Base-by-base conservation (phyloP, 1,140 invertebrate species). In the fruit fly (Drosophila melanogaster) region DNA sequence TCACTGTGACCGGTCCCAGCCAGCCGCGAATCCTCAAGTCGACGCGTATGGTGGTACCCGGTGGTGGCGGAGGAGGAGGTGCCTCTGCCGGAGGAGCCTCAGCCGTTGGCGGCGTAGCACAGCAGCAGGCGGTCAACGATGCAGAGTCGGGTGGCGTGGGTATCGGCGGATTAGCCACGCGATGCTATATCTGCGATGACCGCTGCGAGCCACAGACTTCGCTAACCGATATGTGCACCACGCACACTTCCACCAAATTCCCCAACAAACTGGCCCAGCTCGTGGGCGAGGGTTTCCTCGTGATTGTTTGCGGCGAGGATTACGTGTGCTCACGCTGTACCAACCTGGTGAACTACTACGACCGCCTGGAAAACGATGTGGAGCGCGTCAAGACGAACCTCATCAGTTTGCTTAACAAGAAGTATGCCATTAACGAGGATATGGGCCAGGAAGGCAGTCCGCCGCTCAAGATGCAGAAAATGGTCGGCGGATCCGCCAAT, bases 241-340 rank as follows among this genome's bases (percentile, higher is more conserved):
- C 87, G 41, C 84, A 90, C 59, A 90, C 92, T 14, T 69, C 79
- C 19, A 92, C 92, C 50, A 92, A 92, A 59, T 90, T 92, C 24
- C 92, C 92, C 26, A 92, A 92, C 51, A 92, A 92, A 77, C 72
- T 92, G 55, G 92, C 90, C 3, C 90, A 92, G 54, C 61, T 92
- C 35, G 90, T 92, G 43, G 92, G 92, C 50, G 92, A 92, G 62
- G 90, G 87, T 3, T 92, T 92, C 58, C 53, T 92, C 49, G 91
- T 92, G 2, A 92, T 92, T 26, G 83, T 92, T 1, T 91, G 90
- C 62, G 77, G 73, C 24, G 92, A 92, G 37, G 92, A 92, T 66
- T 91, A 90, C 24, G 86, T 92, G n/a, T 92, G 92, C 64, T 81
- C 90, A 38, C 90, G 92, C 17, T 92, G 92, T 66, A 87, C 90